Evolutionary conservation across 2,888 invertebrate genomes (phyloP).

Genomic region (Agrotis segetum): DNA sequence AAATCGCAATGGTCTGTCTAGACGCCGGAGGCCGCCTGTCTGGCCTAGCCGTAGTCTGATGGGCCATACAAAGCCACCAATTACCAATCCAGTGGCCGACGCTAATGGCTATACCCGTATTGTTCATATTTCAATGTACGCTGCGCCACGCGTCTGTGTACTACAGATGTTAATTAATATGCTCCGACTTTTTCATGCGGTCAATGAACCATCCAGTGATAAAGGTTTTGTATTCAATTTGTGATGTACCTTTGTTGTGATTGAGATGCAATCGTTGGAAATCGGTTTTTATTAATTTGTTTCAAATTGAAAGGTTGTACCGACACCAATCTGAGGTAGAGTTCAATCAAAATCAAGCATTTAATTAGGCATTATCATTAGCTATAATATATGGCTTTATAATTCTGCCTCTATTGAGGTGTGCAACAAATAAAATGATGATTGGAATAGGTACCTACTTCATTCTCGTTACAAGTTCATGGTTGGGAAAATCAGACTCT

Average conservation of each 20-base stretch:
- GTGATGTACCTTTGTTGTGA: constrained; percentile 19
- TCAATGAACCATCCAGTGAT: constrained; percentile 61
- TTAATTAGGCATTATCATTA: background rate
- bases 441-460: background rate
- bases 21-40: constrained; percentile 84
- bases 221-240: constrained; percentile 54
- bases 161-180: constrained; percentile 66
- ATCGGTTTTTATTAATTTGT: background rate
- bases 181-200: constrained; percentile 55
- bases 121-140: constrained; percentile 69
- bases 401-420: background rate
- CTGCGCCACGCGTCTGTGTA: constrained; percentile 49
- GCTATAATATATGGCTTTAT: background rate
- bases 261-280: constrained; percentile 6
- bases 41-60: constrained; percentile 77
- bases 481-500: constrained; percentile 7
- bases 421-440: constrained; percentile 5
- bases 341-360: background rate
- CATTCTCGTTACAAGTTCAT: background rate
- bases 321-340: background rate
- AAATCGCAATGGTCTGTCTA: constrained; percentile 85
- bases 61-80: constrained; percentile 82
- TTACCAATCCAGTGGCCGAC: constrained; percentile 75
- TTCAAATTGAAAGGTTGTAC: background rate
- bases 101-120: constrained; percentile 65